Base-by-base conservation (phyloP, 2,113 vertebrate genomes). In the Lophius piscatorius region DNA sequence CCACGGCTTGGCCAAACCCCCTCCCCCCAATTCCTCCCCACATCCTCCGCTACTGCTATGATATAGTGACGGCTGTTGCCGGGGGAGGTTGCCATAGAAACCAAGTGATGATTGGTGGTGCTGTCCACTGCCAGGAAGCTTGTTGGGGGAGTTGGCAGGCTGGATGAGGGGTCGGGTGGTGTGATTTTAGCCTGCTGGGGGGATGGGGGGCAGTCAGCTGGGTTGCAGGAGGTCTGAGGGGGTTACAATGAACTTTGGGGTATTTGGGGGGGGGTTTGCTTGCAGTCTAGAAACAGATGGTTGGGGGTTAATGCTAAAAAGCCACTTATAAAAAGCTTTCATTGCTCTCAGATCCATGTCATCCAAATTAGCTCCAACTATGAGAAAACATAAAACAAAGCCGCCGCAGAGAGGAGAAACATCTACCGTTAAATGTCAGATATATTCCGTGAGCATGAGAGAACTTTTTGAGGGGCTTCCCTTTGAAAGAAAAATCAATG, bases 11-110 rank as follows among this genome's bases (percentile, higher is more conserved):
- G 90, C 93, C 91, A 91, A 88, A 93, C 91, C 94, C 93, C 87
- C 90, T 91, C 91, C 92, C 92, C 36, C 33, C 38, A 5, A 10
- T 23, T 41, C 40, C 54, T 55, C 73, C 74, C 70, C 70, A 63
- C 29, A 54, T 76, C 84, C 80, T 83, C 80, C n/a, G 10, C 73
- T 65, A 57, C 64, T 78, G 92, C 93, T 91, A 91, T 87, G 95
- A 96, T 91, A 94, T 92, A 92, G 94, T 94, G 94, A 93, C 92
- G 91, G 93, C 90, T 90, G 94, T 94, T 91, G 94, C 93, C 82
- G 92, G 92, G 86, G 74, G 92, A 95, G 85, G 94, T 94, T 95
- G 92, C 93, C 81, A 95, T 93, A 90, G 95, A 87, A 93, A 94
- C 93, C 91, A 90, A 90, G 85, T 93, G 92, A 91, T 95, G 95